These are phyloP conservation scores for Loriculus beryllinus DNA, from an alignment of 2,797 vertebrate species.

Conservation along the genomic window DNA sequence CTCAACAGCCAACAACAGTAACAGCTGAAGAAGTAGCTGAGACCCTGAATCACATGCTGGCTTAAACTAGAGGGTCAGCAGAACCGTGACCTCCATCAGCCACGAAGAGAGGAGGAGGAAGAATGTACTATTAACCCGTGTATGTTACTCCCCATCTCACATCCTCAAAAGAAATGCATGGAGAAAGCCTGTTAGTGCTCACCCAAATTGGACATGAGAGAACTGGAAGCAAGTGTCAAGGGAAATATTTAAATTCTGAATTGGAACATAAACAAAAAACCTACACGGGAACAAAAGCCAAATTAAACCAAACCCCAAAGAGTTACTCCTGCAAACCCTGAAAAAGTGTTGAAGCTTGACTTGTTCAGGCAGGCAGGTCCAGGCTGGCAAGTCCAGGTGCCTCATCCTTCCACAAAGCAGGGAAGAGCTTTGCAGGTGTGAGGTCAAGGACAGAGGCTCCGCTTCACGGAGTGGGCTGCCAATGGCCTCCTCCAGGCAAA, in stretches of 20 bases:
- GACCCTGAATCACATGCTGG: neutral
- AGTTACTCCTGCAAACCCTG: neutral
- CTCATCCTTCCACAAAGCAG: accelerated
- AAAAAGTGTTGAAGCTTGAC: neutral
- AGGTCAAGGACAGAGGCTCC: neutral
- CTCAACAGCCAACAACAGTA: neutral
- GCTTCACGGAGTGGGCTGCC: neutral
- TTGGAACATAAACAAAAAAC: neutral
- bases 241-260: neutral
- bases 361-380: neutral
- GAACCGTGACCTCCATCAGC: neutral
- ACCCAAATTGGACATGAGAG: neutral
- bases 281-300: neutral
- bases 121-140: neutral
- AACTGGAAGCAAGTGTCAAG: neutral
- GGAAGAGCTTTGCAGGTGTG: neutral
- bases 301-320: neutral
- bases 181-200: neutral
- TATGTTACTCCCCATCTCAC: neutral
- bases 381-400: neutral
- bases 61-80: neutral
- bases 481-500: neutral
- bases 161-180: neutral
- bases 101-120: neutral
- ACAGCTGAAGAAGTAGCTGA: neutral